Evolutionary conservation across 2,888 invertebrate genomes (phyloP).

Genomic region (Erpobdella octoculata): DNA sequence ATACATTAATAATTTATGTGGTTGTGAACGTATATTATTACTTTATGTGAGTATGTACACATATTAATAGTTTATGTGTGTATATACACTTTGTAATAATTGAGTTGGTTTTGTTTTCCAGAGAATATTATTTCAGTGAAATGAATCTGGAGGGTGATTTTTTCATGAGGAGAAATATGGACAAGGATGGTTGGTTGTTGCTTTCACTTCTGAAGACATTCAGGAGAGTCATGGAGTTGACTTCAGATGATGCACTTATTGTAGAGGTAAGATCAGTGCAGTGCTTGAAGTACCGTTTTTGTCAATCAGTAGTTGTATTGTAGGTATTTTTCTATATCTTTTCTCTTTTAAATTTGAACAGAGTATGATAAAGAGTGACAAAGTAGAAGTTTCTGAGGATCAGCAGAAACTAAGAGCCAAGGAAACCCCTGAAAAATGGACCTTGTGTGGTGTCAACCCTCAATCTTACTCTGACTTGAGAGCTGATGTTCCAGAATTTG

Average conservation of each 20-base stretch:
- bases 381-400: conserved; percentile 15
- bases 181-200: conserved; percentile 81
- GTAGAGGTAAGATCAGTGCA: background rate
- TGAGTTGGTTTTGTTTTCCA: no score
- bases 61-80: no score
- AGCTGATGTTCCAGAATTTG: conserved; percentile 16
- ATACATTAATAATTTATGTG: no score
- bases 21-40: no score
- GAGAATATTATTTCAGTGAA: conserved; percentile 96
- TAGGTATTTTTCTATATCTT: background rate
- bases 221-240: conserved; percentile 76
- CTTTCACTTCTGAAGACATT: conserved; percentile 89
- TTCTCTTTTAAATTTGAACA: background rate
- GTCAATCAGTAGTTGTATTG: no score
- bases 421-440: conserved; percentile 1
- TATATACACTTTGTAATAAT: no score
- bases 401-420: background rate
- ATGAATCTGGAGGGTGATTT: conserved; percentile 91
- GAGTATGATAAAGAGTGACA: background rate
- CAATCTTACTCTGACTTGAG: conserved; percentile 2
- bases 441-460: background rate
- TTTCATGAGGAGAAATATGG: conserved; percentile 93
- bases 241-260: background rate
- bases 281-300: no score
- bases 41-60: no score